Conservation (phyloP, 2,888 invertebrate species). For the Perdita meconis region DNA sequence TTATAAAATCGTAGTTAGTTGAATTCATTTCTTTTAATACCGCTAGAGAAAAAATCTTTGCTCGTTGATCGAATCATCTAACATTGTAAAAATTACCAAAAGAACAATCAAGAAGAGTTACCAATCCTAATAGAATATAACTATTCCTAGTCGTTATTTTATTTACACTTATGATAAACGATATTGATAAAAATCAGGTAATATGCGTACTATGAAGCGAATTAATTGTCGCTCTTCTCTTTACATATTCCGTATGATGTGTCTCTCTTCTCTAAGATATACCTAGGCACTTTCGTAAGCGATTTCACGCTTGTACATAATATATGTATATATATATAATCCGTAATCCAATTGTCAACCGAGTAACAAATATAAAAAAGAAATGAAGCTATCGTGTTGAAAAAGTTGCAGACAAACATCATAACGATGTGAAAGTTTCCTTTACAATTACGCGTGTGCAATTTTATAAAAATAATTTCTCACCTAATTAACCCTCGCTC, state of each 20-base stretch:
- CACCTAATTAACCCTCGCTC: conserved; percentile 6
- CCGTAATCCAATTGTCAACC: neutral
- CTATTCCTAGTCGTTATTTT: conserved; percentile 70
- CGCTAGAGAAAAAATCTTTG: neutral
- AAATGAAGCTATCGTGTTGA: conserved; percentile 6
- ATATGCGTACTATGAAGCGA: conserved; percentile 64
- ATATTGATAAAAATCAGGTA: conserved; percentile 73
- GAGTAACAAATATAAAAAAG: neutral
- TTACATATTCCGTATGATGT: conserved; percentile 27
- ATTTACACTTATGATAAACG: conserved; percentile 74
- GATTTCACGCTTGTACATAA: conserved; percentile 23
- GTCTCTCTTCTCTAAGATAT: conserved; percentile 29
- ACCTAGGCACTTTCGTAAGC: conserved; percentile 56
- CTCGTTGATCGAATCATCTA: neutral
- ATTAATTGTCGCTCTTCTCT: conserved; percentile 26
- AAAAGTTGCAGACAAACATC: conserved; percentile 20
- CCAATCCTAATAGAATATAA: conserved; percentile 60
- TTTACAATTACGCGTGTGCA: conserved; percentile 4
- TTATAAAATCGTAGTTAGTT: neutral
- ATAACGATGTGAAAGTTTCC: conserved; percentile 1
- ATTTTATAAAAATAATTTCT: conserved; percentile 54
- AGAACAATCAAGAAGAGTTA: conserved; percentile 58
- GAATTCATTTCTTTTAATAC: neutral
- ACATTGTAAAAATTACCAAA: neutral
- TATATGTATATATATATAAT: neutral